phyloP scores from a whole-genome alignment of 2,888 invertebrate species.

The Synergus itoensis region DNA sequence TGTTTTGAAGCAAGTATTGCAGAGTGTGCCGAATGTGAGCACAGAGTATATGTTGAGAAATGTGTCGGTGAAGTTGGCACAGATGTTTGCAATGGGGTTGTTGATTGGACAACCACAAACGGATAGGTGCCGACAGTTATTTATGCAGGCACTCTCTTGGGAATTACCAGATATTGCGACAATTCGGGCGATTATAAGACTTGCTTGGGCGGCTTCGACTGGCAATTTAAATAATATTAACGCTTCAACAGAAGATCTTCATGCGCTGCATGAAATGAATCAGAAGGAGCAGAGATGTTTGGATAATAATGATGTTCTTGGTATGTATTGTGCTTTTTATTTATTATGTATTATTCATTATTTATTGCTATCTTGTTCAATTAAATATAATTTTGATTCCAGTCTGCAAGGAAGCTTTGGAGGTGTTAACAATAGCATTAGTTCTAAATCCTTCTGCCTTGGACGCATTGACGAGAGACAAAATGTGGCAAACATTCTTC shows the following conservation, averaged over 20 bases:
- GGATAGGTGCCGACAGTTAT: conserved; percentile 79
- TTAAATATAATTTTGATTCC: conserved; percentile 62
- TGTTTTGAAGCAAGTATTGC: conserved; percentile 89
- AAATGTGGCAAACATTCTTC: conserved; percentile 90
- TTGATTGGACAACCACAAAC: conserved; percentile 78
- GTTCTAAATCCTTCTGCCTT: conserved; percentile 93
- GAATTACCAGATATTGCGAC: conserved; percentile 87
- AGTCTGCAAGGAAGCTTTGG: conserved; percentile 95
- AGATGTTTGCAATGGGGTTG: conserved; percentile 87
- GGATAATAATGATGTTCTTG: conserved; percentile 84
- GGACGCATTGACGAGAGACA: conserved; percentile 88
- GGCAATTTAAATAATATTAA: conserved; percentile 83
- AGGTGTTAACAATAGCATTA: conserved; percentile 93
- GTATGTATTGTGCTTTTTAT: conserved; percentile 71
- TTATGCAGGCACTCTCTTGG: conserved; percentile 82
- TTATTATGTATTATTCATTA: neutral
- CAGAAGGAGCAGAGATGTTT: conserved; percentile 79
- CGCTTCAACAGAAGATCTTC: conserved; percentile 82
- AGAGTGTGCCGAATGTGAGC: conserved; percentile 89
- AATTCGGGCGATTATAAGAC: conserved; percentile 86
- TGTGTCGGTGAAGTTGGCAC: conserved; percentile 91
- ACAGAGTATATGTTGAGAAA: conserved; percentile 91
- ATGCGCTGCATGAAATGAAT: conserved; percentile 82
- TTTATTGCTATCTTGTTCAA: neutral
- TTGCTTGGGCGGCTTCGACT: conserved; percentile 89